These are phyloP conservation scores for Anser cygnoides DNA, from an alignment of 2,113 vertebrate species.

Conservation along the genomic window DNA sequence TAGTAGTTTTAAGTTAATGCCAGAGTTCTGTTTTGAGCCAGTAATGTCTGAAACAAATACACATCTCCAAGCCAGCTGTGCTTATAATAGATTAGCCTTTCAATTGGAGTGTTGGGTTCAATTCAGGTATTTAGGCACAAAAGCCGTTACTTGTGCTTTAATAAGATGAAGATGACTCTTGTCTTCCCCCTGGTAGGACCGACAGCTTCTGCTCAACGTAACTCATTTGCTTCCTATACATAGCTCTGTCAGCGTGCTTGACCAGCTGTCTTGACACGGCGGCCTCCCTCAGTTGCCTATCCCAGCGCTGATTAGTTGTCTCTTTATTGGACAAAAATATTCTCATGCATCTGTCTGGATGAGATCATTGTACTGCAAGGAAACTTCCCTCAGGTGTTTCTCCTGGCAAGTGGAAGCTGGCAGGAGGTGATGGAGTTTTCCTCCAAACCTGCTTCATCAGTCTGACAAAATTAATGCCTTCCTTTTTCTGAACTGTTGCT, in stretches of 20 bases:
- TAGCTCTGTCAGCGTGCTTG: background rate
- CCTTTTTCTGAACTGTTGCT: background rate
- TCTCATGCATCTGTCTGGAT: background rate
- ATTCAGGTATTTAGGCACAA: background rate
- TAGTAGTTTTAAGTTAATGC: background rate
- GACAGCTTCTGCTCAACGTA: background rate
- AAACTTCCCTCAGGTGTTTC: background rate
- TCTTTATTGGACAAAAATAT: background rate
- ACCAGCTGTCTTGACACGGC: background rate
- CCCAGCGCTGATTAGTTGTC: background rate
- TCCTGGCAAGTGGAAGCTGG: background rate
- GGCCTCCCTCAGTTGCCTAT: background rate
- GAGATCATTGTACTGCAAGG: background rate
- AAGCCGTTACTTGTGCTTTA: background rate
- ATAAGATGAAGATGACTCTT: background rate
- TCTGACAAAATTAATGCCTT: background rate
- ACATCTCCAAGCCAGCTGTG: background rate
- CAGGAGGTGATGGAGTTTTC: background rate
- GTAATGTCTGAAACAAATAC: constrained; percentile 20
- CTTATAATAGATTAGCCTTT: background rate
- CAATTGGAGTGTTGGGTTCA: background rate
- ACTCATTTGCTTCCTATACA: background rate
- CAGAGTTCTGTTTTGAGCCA: constrained; percentile 22
- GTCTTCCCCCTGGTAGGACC: background rate
- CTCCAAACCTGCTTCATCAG: background rate